Base-by-base conservation (phyloP, 2,888 invertebrate species). In the Endomychus coccineus region DNA sequence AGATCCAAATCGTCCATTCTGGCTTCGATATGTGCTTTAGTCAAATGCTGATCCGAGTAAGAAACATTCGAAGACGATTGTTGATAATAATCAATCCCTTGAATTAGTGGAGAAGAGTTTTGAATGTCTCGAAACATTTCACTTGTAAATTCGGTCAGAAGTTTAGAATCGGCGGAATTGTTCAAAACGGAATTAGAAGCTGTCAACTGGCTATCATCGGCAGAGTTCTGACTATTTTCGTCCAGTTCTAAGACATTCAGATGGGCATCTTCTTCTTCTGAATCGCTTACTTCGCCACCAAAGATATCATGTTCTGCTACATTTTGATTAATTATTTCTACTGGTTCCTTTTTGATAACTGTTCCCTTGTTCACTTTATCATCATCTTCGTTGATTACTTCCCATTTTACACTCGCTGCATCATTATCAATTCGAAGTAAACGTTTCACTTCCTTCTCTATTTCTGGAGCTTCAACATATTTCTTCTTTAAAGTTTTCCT, bases 381-480 rank as follows among this genome's bases (percentile, higher is more conserved):
- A 50, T 88, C 85, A 55, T 90, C 89, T 63, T 91, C 91, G 53
- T 83, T 84, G 12, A 91, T 80, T 0, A 92, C 80, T 59, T 94
- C 91, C 80, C 85, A 92, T 41, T 81, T 82, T 0, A 91, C 83
- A 47, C 57, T 79, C 0, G 83, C 83, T 1, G 96, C 95, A 61
- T 96, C 95, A 58, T 91, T 90, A 59, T 96, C 96, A 19, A 83
- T 83, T 45, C 94, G 73, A 5, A 98, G 70, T 36, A 98, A 68
- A 22, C 94, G 73, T 61, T 95, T 94, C 0, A 98, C 91, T 70
- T 98, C 97, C 62, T 95, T 95, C 60, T 98, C 97, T 46, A 96
- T 92, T 70, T 97, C 96, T 1, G 96, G 95, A 14, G 92, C 90
- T 67, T 96, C 96, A 1, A 90, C 89, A 67, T 87, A 90, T 67